Evolutionary conservation across 2,888 invertebrate genomes (phyloP).

Genomic region (Leptothorax acervorum): DNA sequence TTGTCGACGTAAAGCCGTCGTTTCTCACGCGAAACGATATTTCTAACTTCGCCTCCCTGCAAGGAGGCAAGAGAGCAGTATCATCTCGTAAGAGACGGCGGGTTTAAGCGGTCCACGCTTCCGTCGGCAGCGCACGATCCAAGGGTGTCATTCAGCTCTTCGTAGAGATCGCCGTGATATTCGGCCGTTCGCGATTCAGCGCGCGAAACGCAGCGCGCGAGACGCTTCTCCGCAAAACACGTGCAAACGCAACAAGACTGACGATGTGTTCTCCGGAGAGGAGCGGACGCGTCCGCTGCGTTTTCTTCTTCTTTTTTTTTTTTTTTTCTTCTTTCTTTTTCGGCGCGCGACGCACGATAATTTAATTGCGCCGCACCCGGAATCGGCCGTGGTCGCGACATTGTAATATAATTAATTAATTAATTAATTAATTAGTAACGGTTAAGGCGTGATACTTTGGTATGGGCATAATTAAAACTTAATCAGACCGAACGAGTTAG

Average conservation of each 20-base stretch:
- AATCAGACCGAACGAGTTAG: conserved; percentile 69
- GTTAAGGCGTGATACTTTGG: conserved; percentile 79
- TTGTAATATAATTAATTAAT: conserved; percentile 73
- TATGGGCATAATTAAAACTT: conserved; percentile 79
- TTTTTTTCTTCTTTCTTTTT: neutral
- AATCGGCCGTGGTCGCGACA: conserved; percentile 60
- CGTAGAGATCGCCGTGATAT: conserved; percentile 40
- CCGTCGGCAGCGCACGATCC: neutral
- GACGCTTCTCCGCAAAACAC: conserved; percentile 61
- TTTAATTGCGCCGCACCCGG: conserved; percentile 58
- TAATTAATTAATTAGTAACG: conserved; percentile 67
- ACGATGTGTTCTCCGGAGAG: conserved; percentile 69
- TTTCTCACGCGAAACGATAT: neutral
- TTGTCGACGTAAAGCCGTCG: neutral
- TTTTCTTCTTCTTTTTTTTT: conserved; percentile 14
- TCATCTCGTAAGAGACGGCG: neutral
- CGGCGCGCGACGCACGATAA: conserved; percentile 58
- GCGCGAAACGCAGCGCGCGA: conserved; percentile 55
- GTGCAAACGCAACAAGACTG: conserved; percentile 80
- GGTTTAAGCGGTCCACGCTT: neutral
- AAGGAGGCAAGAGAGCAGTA: neutral
- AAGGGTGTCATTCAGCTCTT: conserved; percentile 43
- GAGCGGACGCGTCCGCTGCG: conserved; percentile 57
- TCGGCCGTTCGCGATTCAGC: conserved; percentile 38
- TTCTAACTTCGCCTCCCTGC: neutral